Evolutionary conservation across 2,113 vertebrate genomes (phyloP).

Genomic region (Grus americana): DNA sequence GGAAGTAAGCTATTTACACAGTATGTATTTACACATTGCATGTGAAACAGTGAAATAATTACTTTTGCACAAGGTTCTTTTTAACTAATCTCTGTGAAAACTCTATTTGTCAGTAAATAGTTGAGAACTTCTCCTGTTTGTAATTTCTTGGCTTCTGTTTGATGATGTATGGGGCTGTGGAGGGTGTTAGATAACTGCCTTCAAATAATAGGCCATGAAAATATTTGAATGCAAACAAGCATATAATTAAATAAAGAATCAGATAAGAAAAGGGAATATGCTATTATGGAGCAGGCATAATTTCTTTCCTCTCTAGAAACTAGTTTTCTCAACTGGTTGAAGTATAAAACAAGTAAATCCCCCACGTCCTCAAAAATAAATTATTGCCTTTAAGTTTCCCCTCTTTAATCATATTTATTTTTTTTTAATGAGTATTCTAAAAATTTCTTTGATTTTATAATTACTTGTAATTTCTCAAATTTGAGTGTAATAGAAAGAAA

Average conservation of each 20-base stretch:
- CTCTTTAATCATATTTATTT: not conserved
- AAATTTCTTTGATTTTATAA: not conserved
- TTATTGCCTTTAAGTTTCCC: not conserved
- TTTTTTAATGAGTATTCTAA: not conserved
- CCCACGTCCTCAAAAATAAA: rapidly evolving
- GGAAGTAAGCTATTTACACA: not conserved
- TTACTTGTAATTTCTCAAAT: not conserved
- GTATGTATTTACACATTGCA: not conserved
- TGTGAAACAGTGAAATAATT: not conserved
- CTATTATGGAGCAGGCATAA: not conserved
- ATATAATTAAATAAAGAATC: not conserved
- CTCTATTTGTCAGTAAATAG: not conserved
- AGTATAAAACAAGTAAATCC: not conserved
- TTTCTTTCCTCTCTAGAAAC: not conserved
- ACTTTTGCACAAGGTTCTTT: not conserved
- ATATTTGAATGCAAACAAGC: not conserved
- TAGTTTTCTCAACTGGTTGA: not conserved
- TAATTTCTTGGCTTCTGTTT: not conserved
- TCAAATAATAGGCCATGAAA: not conserved
- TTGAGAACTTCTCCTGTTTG: not conserved
- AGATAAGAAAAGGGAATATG: not conserved
- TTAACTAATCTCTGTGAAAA: not conserved
- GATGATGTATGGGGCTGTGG: not conserved
- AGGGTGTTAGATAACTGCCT: not conserved
- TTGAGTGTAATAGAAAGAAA: not conserved